These are phyloP conservation scores for Platichthys stellatus DNA, from an alignment of 2,113 vertebrate species.

Conservation along the genomic window DNA sequence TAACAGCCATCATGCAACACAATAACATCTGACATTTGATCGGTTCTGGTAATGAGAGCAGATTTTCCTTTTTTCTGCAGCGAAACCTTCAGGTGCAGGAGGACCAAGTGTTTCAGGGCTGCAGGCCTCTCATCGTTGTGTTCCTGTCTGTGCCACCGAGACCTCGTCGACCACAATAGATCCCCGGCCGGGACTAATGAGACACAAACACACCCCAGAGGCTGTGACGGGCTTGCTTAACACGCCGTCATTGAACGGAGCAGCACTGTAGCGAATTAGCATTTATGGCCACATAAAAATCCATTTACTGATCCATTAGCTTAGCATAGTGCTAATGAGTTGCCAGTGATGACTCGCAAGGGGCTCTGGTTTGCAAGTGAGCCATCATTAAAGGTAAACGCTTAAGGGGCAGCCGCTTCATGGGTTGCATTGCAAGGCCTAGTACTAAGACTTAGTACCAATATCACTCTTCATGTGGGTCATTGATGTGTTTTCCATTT, in stretches of 20 bases:
- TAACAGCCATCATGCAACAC: constrained; percentile 15
- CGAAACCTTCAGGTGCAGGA: constrained; percentile 24
- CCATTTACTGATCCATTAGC: constrained; percentile 80
- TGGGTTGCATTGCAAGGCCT: not conserved
- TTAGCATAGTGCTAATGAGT: constrained; percentile 77
- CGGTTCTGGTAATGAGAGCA: not conserved
- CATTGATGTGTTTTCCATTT: not conserved
- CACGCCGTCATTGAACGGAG: constrained; percentile 48
- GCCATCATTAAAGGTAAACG: constrained; percentile 35
- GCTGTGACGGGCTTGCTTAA: constrained; percentile 57
- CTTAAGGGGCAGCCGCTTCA: constrained; percentile 9
- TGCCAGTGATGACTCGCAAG: constrained; percentile 60
- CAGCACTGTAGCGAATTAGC: constrained; percentile 63
- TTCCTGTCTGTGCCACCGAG: constrained; percentile 32
- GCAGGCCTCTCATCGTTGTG: constrained; percentile 3
- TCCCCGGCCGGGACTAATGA: constrained; percentile 61
- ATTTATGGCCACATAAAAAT: constrained; percentile 78
- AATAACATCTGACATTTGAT: constrained; percentile 25
- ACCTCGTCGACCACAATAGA: constrained; percentile 38
- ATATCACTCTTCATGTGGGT: not conserved
- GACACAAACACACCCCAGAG: constrained; percentile 65
- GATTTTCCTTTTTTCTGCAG: constrained; percentile 21
- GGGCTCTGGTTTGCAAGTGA: constrained; percentile 49
- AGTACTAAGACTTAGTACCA: not conserved
- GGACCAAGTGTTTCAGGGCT: constrained; percentile 21